phyloP scores from a whole-genome alignment of 2,113 vertebrate species.

The Cephalopholis sonnerati region DNA sequence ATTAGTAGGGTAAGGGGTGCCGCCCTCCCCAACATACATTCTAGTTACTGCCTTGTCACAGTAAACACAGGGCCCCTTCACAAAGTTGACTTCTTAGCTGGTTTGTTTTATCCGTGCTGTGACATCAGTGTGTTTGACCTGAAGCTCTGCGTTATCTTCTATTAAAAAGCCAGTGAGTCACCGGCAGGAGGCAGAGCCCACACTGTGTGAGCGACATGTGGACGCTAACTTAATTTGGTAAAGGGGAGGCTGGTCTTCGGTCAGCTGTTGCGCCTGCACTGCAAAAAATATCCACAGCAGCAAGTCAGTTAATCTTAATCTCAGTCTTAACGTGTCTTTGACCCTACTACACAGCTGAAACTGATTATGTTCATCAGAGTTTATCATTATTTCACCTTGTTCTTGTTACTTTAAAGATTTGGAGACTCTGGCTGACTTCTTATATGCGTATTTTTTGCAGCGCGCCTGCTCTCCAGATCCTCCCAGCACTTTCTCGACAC shows the following conservation, averaged over 20 bases:
- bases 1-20: too few relatives aligned
- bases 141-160: conserved; percentile 73
- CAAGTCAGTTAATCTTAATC: neutral
- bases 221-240: conserved; percentile 71
- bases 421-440: neutral
- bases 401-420: neutral
- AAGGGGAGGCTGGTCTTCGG: conserved; percentile 64
- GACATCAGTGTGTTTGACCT: conserved; percentile 71
- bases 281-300: conserved; percentile 39
- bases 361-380: fast-evolving
- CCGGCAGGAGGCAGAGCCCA: conserved; percentile 38
- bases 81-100: conserved; percentile 38
- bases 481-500: conserved; percentile 72
- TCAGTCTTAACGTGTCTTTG: fast-evolving
- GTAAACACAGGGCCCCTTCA: neutral
- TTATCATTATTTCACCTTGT: fast-evolving
- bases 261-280: conserved; percentile 78
- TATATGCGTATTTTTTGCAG: conserved; percentile 48
- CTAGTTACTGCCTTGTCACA: too few relatives aligned
- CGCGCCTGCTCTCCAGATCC: conserved; percentile 37
- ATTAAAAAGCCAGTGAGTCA: conserved; percentile 82
- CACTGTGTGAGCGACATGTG: conserved; percentile 42
- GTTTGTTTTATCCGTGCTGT: conserved; percentile 61
- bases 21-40: too few relatives aligned
- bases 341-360: neutral